phyloP scores from a whole-genome alignment of 2,113 vertebrate species.

The Psittacus erithacus region DNA sequence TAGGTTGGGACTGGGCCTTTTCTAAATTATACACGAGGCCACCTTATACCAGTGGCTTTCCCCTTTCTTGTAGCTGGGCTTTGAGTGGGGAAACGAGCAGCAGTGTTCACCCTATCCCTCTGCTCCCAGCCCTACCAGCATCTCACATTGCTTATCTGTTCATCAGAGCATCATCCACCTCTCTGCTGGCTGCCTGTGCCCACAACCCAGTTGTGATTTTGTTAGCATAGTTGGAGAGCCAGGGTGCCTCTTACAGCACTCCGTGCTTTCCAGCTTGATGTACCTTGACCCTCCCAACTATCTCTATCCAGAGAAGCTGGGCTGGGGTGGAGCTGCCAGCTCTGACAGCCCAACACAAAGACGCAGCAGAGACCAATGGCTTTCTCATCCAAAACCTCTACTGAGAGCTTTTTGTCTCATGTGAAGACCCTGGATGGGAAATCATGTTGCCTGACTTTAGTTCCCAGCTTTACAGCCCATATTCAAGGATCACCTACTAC shows the following conservation, averaged over 20 bases:
- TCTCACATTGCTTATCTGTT: not conserved
- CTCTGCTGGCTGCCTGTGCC: not conserved
- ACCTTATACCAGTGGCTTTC: not conserved
- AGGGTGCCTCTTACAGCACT: not conserved
- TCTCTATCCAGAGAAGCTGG: not conserved
- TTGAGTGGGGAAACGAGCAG: not conserved
- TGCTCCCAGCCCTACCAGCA: not conserved
- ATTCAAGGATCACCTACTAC: no score
- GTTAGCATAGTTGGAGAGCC: slow-evolving; percentile 12
- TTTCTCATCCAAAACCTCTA: not conserved
- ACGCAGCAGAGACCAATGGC: not conserved
- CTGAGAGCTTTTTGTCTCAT: not conserved
- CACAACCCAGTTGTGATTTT: slow-evolving; percentile 5
- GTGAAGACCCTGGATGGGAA: not conserved
- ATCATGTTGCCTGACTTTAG: not conserved
- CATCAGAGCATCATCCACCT: not conserved
- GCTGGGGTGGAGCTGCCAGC: not conserved
- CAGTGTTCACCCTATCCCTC: not conserved
- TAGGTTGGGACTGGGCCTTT: not conserved
- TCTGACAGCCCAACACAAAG: slow-evolving; percentile 5
- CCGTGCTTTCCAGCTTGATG: not conserved
- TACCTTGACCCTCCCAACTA: not conserved
- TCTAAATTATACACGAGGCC: not conserved
- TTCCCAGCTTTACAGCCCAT: not conserved
- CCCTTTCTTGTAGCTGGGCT: not conserved